phyloP scores from a whole-genome alignment of 2,113 vertebrate genomes.

The Alligator sinensis region DNA sequence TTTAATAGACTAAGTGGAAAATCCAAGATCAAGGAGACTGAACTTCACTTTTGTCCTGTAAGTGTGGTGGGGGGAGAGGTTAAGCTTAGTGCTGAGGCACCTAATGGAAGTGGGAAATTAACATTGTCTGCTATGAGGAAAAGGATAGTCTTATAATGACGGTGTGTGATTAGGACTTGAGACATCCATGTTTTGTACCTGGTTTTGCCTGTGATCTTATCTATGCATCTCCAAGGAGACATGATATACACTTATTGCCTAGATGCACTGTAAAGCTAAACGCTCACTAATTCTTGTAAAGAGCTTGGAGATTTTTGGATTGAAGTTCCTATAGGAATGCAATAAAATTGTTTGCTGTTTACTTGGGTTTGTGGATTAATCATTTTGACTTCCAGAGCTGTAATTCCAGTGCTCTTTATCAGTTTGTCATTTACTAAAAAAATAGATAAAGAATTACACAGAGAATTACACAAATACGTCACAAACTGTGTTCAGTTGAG shows the following conservation, averaged over 20 bases:
- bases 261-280: background rate
- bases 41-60: background rate
- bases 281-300: background rate
- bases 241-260: background rate
- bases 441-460: slow-evolving; percentile 17
- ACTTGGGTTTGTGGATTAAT: background rate
- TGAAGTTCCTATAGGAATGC: background rate
- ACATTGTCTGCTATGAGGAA: background rate
- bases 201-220: background rate
- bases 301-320: slow-evolving; percentile 13
- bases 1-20: background rate
- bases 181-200: background rate
- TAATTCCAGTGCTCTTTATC: slow-evolving; percentile 51
- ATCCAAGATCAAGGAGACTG: background rate
- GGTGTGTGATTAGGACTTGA: background rate
- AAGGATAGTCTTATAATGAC: background rate
- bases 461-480: slow-evolving; percentile 45
- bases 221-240: background rate
- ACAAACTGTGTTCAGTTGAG: slow-evolving; percentile 53
- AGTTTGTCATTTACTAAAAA: slow-evolving; percentile 48
- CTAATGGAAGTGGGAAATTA: background rate
- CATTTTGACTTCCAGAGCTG: slow-evolving; percentile 42
- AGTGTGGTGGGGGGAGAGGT: background rate
- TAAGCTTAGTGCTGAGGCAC: background rate
- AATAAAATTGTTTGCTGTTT: background rate